These are phyloP conservation scores for Planococcus citri DNA, from an alignment of 1,140 invertebrate genomes.

Conservation along the genomic window DNA sequence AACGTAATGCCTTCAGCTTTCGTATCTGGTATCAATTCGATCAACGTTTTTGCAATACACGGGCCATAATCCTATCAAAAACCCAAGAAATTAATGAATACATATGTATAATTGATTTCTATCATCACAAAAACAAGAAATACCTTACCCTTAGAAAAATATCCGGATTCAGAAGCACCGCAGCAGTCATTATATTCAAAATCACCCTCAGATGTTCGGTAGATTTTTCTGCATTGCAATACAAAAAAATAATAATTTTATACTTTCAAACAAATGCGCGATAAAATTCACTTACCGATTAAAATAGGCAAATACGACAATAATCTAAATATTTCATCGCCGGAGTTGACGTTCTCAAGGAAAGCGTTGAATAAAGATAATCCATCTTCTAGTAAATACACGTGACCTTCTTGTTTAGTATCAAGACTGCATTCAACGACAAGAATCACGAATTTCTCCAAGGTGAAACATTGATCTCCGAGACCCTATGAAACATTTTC, in stretches of 20 bases:
- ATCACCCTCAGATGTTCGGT: slow-evolving; percentile 65
- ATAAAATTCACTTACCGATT: slow-evolving; percentile 43
- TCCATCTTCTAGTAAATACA: slow-evolving; percentile 86
- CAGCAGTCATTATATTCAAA: slow-evolving; percentile 66
- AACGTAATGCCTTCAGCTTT: slow-evolving; percentile 61
- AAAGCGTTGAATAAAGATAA: slow-evolving; percentile 77
- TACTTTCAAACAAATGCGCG: neutral
- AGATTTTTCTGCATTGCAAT: slow-evolving; percentile 49
- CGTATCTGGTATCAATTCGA: slow-evolving; percentile 61
- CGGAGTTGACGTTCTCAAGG: slow-evolving; percentile 52
- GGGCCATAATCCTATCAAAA: slow-evolving; percentile 38
- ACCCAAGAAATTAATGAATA: slow-evolving; percentile 30
- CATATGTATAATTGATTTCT: too few species aligned
- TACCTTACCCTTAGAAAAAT: slow-evolving; percentile 53
- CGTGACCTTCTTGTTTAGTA: slow-evolving; percentile 59
- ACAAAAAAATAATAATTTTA: slow-evolving; percentile 6
- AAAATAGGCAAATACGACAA: slow-evolving; percentile 63
- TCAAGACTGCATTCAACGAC: slow-evolving; percentile 72
- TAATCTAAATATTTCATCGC: slow-evolving; percentile 52
- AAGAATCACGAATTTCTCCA: slow-evolving; percentile 32
- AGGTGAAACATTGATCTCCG: neutral
- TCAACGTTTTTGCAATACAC: slow-evolving; percentile 50
- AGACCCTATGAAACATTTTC: neutral
- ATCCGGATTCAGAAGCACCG: slow-evolving; percentile 65
- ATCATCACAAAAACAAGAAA: slow-evolving; percentile 14